Evolutionary conservation across 2,113 vertebrate genomes (phyloP).

Genomic region (Vanacampus margaritifer): DNA sequence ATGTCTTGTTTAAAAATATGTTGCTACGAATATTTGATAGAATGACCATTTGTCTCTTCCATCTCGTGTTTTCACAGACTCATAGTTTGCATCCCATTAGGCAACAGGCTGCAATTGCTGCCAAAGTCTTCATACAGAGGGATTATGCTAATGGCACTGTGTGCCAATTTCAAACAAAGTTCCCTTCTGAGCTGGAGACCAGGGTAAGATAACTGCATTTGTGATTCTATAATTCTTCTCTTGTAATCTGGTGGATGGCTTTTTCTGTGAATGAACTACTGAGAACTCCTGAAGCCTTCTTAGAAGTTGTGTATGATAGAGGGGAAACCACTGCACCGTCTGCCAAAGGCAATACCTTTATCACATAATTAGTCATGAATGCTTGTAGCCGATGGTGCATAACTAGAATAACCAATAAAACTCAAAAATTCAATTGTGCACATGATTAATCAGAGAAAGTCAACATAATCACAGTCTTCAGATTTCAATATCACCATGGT

Average conservation of each 20-base stretch:
- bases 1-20: neutral
- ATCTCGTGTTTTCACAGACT: slow-evolving; percentile 70
- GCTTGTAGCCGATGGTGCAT: neutral
- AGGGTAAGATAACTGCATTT: slow-evolving; percentile 74
- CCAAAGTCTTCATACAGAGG: slow-evolving; percentile 95
- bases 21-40: neutral
- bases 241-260: neutral
- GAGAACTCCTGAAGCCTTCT: neutral
- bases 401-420: neutral
- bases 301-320: slow-evolving; percentile 2
- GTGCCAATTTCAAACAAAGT: slow-evolving; percentile 96
- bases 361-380: neutral
- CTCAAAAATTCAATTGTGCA: neutral
- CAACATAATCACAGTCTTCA: neutral
- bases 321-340: neutral
- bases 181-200: slow-evolving; percentile 90
- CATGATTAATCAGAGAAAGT: neutral
- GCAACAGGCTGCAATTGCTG: slow-evolving; percentile 85
- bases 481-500: neutral
- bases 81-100: slow-evolving; percentile 95
- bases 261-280: too few species aligned
- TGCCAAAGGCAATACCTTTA: neutral
- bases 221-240: neutral
- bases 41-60: neutral
- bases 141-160: slow-evolving; percentile 93